These are phyloP conservation scores for Danio rerio DNA, from an alignment of 2,113 vertebrate genomes.

Conservation along the genomic window GRCz12tu NC_133186.1:37403001-37403500, in stretches of 20 bases:
- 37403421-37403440: background rate
- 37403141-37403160: background rate
- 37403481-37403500: too few species aligned
- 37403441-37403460: background rate
- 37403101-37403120: too few species aligned
- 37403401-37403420: background rate
- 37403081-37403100: too few species aligned
- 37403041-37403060: too few species aligned
- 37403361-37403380: background rate
- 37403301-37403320: background rate
- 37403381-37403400: background rate
- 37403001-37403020: background rate
- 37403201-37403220: too few species aligned
- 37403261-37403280: background rate
- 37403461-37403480: too few species aligned
- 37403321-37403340: background rate
- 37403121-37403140: background rate
- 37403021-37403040: background rate
- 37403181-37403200: too few species aligned
- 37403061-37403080: too few species aligned
- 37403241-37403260: background rate
- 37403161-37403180: background rate
- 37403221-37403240: too few species aligned
- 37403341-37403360: background rate
- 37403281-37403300: background rate